phyloP scores from a whole-genome alignment of 2,113 vertebrate genomes.

The Pygoscelis antarcticus region DNA sequence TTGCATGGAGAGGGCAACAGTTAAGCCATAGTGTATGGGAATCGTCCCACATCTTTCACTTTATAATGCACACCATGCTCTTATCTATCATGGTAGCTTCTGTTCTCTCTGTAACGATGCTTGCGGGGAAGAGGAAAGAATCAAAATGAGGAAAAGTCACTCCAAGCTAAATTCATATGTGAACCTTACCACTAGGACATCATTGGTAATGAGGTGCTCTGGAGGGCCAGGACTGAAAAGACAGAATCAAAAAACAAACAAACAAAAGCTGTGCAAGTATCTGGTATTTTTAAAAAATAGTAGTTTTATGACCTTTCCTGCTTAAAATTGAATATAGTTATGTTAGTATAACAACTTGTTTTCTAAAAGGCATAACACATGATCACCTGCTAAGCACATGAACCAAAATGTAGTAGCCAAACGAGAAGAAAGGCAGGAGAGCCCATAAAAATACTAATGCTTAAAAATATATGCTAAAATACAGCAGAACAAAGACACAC shows the following conservation, averaged over 20 bases:
- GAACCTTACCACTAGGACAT: constrained; percentile 82
- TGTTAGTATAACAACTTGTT: background rate
- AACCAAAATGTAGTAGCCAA: background rate
- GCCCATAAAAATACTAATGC: background rate
- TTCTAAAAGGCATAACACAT: background rate
- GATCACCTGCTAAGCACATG: background rate
- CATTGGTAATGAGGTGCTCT: constrained; percentile 76
- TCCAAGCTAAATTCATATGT: background rate
- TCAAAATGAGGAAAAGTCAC: background rate
- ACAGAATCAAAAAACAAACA: background rate
- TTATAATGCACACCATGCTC: background rate
- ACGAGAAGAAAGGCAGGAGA: background rate
- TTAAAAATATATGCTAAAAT: background rate
- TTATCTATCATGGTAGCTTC: background rate
- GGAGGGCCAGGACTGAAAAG: constrained; percentile 70
- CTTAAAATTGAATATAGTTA: background rate
- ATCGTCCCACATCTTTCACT: background rate
- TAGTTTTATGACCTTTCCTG: background rate
- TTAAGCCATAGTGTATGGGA: background rate
- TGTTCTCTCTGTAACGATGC: background rate
- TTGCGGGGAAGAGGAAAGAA: background rate
- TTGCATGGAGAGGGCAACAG: background rate
- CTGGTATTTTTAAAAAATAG: background rate
- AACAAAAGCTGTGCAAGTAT: background rate
- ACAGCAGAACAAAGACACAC: background rate